Conservation (phyloP, 2,888 invertebrate species). For the Meganola albula region DNA sequence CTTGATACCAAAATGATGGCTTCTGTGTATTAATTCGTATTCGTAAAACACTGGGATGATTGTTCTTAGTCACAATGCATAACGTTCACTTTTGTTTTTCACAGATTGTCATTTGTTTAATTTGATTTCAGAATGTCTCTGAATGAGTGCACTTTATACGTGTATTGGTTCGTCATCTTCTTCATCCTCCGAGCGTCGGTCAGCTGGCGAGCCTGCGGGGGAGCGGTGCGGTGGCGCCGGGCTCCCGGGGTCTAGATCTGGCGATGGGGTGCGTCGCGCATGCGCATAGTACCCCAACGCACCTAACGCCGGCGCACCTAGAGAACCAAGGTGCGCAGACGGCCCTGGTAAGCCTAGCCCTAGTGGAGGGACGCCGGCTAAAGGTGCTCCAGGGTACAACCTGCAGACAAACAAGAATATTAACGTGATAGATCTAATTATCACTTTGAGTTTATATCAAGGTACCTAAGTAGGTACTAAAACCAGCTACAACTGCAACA, state of each 20-base stretch:
- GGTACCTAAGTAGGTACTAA: neutral
- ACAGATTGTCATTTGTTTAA: slow-evolving; percentile 12
- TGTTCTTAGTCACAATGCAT: slow-evolving; percentile 13
- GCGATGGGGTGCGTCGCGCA: slow-evolving; percentile 68
- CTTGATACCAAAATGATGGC: slow-evolving; percentile 24
- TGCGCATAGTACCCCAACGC: slow-evolving; percentile 73
- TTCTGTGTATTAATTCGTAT: slow-evolving; percentile 18
- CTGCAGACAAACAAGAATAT: slow-evolving; percentile 41
- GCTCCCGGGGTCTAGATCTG: slow-evolving; percentile 79
- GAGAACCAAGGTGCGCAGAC: slow-evolving; percentile 80
- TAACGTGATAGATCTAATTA: no score
- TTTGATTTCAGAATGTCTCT: no score
- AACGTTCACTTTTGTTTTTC: slow-evolving; percentile 21
- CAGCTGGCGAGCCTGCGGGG: slow-evolving; percentile 56
- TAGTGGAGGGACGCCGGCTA: slow-evolving; percentile 73
- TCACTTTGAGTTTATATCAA: neutral
- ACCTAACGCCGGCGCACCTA: slow-evolving; percentile 83
- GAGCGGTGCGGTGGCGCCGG: slow-evolving; percentile 71
- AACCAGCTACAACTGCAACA: slow-evolving; percentile 1
- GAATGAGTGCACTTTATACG: slow-evolving; percentile 62
- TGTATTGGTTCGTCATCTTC: slow-evolving; percentile 82
- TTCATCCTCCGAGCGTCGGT: slow-evolving; percentile 68
- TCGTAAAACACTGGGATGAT: slow-evolving; percentile 14
- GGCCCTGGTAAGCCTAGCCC: slow-evolving; percentile 82
- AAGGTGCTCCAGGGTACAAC: slow-evolving; percentile 79